phyloP scores from a whole-genome alignment of 1,140 invertebrate species.

The Pseudobourletiella spinata region DNA sequence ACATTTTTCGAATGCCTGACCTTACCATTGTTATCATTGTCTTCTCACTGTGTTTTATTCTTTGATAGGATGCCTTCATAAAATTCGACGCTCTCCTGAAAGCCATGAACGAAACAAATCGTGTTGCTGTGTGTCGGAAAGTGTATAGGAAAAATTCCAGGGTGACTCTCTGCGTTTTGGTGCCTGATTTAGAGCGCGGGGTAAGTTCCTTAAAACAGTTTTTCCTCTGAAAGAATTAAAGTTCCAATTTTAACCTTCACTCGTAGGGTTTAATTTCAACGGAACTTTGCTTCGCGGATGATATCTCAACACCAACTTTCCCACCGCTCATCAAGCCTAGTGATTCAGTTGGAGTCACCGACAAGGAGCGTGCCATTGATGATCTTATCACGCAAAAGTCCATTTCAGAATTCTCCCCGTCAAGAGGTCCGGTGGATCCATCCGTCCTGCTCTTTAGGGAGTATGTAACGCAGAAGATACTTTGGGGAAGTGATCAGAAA shows the following conservation, averaged over 20 bases:
- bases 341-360: conserved; percentile 10
- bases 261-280: conserved; percentile 25
- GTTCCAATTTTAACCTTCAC: no score
- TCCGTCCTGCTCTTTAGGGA: background rate
- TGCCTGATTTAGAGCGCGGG: conserved; percentile 19
- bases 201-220: conserved; percentile 3
- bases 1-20: background rate
- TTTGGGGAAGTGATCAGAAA: no score
- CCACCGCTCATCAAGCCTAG: conserved; percentile 11
- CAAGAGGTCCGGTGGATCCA: conserved; percentile 21
- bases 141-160: conserved; percentile 12
- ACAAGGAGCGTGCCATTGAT: conserved; percentile 29
- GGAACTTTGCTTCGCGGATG: conserved; percentile 29
- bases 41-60: no score
- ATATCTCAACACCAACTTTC: conserved; percentile 26
- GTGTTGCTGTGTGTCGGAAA: conserved; percentile 25
- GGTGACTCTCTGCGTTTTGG: conserved; percentile 10
- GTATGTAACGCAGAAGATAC: conserved; percentile 10
- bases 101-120: conserved; percentile 10
- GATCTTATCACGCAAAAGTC: conserved; percentile 14
- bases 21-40: background rate
- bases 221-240: conserved; percentile 2
- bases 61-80: conserved; percentile 10
- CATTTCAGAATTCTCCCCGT: conserved; percentile 2
- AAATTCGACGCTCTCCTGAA: conserved; percentile 24